Conservation (phyloP, 2,113 vertebrate genomes). For the Neogale vison region DNA sequence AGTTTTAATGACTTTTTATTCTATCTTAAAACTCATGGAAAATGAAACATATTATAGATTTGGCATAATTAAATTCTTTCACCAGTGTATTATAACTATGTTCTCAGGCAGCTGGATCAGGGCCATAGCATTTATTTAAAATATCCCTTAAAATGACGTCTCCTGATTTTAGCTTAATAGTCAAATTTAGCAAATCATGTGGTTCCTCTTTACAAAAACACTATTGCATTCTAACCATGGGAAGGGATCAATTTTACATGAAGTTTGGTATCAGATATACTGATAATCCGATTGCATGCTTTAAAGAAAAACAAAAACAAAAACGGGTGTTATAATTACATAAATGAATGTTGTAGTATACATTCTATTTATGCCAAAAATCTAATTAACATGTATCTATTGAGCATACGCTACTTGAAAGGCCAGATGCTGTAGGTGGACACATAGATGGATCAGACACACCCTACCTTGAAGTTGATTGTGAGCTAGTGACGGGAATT, state of each 20-base stretch:
- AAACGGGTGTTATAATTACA: not conserved
- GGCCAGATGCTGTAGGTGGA: not conserved
- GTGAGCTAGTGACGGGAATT: not conserved
- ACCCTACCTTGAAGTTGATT: not conserved
- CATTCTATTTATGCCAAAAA: not conserved
- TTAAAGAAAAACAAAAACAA: not conserved
- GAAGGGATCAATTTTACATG: not conserved
- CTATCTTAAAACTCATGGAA: conserved; percentile 40
- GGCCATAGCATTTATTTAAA: not conserved
- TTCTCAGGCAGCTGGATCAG: not conserved
- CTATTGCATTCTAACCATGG: not conserved
- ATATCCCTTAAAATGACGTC: not conserved
- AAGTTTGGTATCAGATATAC: not conserved
- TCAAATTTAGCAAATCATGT: not conserved
- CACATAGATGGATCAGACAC: not conserved
- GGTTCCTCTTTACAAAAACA: not conserved
- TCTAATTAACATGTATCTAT: not conserved
- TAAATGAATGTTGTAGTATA: not conserved
- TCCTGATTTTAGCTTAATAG: conserved; percentile 30
- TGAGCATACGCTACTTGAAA: not conserved
- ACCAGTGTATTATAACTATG: not conserved
- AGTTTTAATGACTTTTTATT: not conserved
- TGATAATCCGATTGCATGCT: not conserved
- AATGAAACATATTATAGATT: not conserved
- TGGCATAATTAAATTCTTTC: not conserved